A percentile compares a stretch with the other conserved stretches of the same genome.
Evolutionary conservation across 2,797 vertebrate species (phyloP).

Genomic region (Pipistrellus pygmaeus): DNA sequence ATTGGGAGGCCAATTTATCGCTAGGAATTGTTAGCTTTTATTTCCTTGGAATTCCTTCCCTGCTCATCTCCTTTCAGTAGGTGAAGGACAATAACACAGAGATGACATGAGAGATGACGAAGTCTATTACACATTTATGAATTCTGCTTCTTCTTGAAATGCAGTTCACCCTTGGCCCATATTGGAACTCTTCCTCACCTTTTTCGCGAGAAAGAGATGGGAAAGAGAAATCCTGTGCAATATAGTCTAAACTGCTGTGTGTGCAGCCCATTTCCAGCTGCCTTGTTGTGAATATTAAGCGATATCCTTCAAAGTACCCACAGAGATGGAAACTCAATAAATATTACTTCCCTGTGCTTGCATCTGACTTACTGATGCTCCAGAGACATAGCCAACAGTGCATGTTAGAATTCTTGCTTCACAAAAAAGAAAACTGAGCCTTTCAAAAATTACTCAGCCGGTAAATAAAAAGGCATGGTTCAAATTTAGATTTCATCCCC

Average conservation of each 20-base stretch:
- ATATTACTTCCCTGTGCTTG: neutral
- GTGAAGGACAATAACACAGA: neutral
- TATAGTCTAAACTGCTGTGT: neutral
- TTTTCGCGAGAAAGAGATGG: neutral
- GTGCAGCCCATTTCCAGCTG: neutral
- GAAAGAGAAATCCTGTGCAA: neutral
- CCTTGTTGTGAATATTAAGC: conserved; percentile 9
- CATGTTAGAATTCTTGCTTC: neutral
- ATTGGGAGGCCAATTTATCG: neutral
- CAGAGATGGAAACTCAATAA: neutral
- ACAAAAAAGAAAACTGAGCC: conserved; percentile 7
- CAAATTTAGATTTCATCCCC: neutral
- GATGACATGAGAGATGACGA: neutral
- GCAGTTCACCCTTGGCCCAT: neutral
- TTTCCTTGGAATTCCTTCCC: neutral
- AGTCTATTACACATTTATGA: neutral
- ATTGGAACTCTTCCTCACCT: neutral
- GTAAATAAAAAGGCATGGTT: neutral
- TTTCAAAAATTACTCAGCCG: neutral
- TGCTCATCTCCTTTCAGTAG: neutral
- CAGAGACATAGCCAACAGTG: neutral
- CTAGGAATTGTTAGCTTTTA: neutral
- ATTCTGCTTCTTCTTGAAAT: neutral
- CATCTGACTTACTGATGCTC: neutral
- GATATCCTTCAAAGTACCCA: neutral